Conservation (phyloP, 2,888 invertebrate genomes). For the Lepas anatifera region DNA sequence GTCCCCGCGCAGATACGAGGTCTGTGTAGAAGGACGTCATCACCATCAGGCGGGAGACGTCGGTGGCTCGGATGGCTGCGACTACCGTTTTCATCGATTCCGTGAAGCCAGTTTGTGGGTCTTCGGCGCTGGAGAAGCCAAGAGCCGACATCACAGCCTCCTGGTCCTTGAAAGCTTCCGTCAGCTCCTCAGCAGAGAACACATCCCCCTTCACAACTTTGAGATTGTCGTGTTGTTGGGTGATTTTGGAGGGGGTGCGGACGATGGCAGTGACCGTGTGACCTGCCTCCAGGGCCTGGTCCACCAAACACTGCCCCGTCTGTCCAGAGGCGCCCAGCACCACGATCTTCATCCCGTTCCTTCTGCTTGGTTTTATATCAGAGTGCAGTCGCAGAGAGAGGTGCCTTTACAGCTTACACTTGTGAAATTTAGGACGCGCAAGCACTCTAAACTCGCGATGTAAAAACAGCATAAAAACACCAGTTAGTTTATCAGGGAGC, state of each 20-base stretch:
- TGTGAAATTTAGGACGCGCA: no score
- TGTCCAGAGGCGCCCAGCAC: conserved; percentile 25
- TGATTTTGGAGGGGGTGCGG: conserved; percentile 20
- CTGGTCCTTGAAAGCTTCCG: conserved; percentile 17
- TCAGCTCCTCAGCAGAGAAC: conserved; percentile 20
- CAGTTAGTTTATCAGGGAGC: no score
- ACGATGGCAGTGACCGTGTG: conserved; percentile 25
- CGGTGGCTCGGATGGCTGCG: conserved; percentile 19
- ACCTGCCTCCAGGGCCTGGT: conserved; percentile 22
- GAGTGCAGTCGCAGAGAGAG: no score
- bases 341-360: conserved; percentile 22
- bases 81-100: conserved; percentile 20
- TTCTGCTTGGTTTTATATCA: no score
- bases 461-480: no score
- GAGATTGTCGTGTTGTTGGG: conserved; percentile 19
- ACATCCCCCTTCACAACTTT: conserved; percentile 24
- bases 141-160: conserved; percentile 26
- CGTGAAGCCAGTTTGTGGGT: conserved; percentile 25
- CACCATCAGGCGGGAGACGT: conserved; percentile 19
- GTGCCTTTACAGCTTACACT: no score
- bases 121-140: conserved; percentile 22
- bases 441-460: no score
- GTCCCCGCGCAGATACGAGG: conserved; percentile 13
- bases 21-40: conserved; percentile 26
- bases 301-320: conserved; percentile 22